Evolutionary conservation across 2,888 invertebrate species (phyloP), one percentile per base, ranked within the genome.

Genomic region (Pheosia tremula): DNA sequence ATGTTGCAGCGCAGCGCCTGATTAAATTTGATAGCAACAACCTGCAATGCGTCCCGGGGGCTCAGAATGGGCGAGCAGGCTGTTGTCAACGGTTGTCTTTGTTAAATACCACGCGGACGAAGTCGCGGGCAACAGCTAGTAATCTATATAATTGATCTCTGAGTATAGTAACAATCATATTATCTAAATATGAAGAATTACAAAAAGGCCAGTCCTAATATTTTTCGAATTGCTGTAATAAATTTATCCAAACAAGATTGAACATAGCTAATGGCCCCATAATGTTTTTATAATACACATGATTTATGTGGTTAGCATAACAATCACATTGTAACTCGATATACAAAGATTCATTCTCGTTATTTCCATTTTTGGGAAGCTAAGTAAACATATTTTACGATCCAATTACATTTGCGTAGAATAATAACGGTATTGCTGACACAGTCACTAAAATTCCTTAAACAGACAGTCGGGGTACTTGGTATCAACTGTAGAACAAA

Each of bases 171-270:
- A 24, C 24, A 24, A 24, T 24, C 24, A 24, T 24, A 24, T 24
- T 24, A 24, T 24, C 24, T 24, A 24, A 24, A 24, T 24, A 24
- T 24, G 24, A 43, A 43, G 3, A 9, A 43, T 43, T 9, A 43
- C 43, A 43, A 43, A 36, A 56, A 56, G 58, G 56, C 38, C 3
- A 38, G 6, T n/a, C 24, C 37, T 54, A 38, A 54, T 54, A 54
- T 58, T 61, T 67, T 68, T 63, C 43, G 56, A 69, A 75, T 71
- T 68, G 45, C 59, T 68, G 54, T 63, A 24, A 50, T 50, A 24
- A 71, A 75, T 76, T 74, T 63, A 76, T 72, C 69, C 67, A 68
- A 62, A 59, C 59, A 60, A 62, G 50, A 57, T 61, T 69, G 68
- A 74, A 68, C 24, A 24, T 72, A 56, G n/a, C 56, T 13, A 69